Evolutionary conservation across 2,888 invertebrate genomes (phyloP).

Genomic region (Pyralis farinalis): DNA sequence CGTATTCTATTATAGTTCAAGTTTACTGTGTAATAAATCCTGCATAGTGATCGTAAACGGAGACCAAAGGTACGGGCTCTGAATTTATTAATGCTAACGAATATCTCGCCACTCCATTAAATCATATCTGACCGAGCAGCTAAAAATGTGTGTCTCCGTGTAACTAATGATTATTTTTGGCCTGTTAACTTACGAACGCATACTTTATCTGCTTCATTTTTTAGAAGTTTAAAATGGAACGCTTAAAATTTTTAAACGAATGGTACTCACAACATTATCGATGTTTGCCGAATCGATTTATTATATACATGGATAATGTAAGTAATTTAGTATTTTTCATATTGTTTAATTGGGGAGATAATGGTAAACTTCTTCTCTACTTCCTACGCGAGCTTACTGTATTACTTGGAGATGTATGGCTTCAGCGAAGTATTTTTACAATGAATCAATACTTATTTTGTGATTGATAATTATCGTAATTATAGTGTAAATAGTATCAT

Average conservation of each 20-base stretch:
- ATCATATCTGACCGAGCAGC: constrained; percentile 74
- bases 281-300: not conserved
- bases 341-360: too few species aligned
- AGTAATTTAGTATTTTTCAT: too few species aligned
- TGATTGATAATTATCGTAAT: too few species aligned
- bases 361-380: too few species aligned
- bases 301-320: too few species aligned
- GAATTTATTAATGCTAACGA: constrained; percentile 75
- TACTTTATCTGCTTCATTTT: constrained; percentile 14
- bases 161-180: constrained; percentile 51
- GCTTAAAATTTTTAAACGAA: not conserved
- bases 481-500: too few species aligned
- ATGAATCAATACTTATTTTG: too few species aligned
- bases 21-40: constrained; percentile 9
- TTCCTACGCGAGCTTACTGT: too few species aligned
- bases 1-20: constrained; percentile 4
- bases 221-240: constrained; percentile 8
- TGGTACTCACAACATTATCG: not conserved
- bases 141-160: constrained; percentile 59
- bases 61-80: constrained; percentile 35
- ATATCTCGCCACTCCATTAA: constrained; percentile 67
- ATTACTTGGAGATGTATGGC: too few species aligned
- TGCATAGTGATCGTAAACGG: constrained; percentile 10
- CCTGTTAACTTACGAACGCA: constrained; percentile 27
- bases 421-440: too few species aligned